Evolutionary conservation across 2,797 vertebrate species (phyloP).

Genomic region (Otolemur crassicaudatus): DNA sequence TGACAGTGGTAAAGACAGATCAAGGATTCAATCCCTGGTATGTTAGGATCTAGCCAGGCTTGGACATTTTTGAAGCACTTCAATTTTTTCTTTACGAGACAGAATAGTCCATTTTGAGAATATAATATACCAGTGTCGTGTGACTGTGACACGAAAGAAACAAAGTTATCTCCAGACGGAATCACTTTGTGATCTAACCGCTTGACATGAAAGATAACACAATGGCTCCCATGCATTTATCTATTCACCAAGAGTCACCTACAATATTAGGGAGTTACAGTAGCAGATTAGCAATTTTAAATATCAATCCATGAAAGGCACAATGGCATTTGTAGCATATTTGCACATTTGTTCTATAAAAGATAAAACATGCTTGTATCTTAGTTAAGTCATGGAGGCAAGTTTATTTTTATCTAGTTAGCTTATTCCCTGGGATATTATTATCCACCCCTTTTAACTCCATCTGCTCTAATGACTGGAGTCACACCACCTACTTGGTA

Average conservation of each 20-base stretch:
- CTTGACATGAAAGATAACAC: conserved; percentile 42
- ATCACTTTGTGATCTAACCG: neutral
- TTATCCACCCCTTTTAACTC: conserved; percentile 44
- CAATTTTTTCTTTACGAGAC: neutral
- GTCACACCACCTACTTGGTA: conserved; percentile 60
- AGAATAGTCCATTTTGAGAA: neutral
- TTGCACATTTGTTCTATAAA: conserved; percentile 29
- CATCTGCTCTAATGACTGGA: conserved; percentile 21
- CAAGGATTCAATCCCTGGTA: conserved; percentile 1
- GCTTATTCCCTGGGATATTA: conserved; percentile 24
- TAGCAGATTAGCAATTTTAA: conserved; percentile 1
- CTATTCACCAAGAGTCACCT: neutral
- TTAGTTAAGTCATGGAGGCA: neutral
- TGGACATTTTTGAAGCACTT: neutral
- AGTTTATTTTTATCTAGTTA: conserved; percentile 61
- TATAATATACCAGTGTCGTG: neutral
- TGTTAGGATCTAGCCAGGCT: neutral
- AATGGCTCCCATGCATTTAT: neutral
- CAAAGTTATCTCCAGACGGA: neutral
- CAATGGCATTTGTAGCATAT: neutral
- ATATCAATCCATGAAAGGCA: conserved; percentile 24
- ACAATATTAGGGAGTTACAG: neutral
- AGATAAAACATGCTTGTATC: conserved; percentile 27
- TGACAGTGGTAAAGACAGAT: neutral
- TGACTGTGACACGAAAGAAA: conserved; percentile 28